Evolutionary conservation across 2,888 invertebrate genomes (phyloP).

Genomic region (Podabrus alpinus): DNA sequence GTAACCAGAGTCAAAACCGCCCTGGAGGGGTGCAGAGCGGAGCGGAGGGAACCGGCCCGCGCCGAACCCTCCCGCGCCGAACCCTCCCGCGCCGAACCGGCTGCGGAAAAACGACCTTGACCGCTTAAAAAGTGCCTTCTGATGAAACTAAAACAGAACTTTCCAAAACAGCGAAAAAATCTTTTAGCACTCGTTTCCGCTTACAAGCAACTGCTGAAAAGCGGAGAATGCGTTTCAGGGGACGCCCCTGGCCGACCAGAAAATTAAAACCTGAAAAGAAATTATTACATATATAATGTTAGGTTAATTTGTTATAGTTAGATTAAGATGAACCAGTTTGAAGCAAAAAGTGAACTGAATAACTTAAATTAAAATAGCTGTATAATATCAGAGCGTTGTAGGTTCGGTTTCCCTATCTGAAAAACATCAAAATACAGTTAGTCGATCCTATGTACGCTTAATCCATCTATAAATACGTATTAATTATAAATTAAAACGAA

Average conservation of each 20-base stretch:
- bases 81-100: no score
- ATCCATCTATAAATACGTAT: background rate
- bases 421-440: slow-evolving; percentile 42
- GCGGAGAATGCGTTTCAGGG: background rate
- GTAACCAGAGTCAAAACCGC: no score
- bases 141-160: no score
- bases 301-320: background rate
- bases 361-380: slow-evolving; percentile 45
- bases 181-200: no score
- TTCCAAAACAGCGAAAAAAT: no score
- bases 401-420: slow-evolving; percentile 21
- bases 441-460: slow-evolving; percentile 22
- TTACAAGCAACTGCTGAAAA: no score
- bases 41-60: no score
- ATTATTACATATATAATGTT: background rate
- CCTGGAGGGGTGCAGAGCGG: no score
- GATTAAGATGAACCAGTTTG: background rate
- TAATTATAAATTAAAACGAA: background rate
- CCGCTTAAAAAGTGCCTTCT: no score
- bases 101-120: no score
- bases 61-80: no score
- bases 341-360: slow-evolving; percentile 42
- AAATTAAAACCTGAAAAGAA: background rate
- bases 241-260: background rate
- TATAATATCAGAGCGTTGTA: slow-evolving; percentile 37